Conservation (phyloP, 2,113 vertebrate genomes). For the Chiloscyllium plagiosum region DNA sequence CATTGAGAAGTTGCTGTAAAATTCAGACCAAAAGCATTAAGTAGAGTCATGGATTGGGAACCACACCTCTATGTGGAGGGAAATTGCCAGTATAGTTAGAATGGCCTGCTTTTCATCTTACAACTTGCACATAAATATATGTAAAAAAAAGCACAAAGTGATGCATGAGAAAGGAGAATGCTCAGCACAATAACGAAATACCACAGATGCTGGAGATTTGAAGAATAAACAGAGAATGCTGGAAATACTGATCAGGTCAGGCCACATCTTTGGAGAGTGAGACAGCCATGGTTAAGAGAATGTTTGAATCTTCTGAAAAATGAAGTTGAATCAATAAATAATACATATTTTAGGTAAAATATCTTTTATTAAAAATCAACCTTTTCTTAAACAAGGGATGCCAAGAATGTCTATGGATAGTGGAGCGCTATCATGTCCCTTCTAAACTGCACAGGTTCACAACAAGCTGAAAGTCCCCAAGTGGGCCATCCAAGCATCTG, state of each 20-base stretch:
- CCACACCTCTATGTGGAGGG: not conserved
- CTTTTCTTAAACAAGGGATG: not conserved
- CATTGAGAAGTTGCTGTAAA: too few species aligned
- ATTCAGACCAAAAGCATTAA: too few species aligned
- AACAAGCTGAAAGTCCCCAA: too few species aligned
- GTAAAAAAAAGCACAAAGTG: not conserved
- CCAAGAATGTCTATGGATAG: not conserved
- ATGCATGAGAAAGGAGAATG: not conserved
- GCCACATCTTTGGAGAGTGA: too few species aligned
- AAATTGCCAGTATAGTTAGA: not conserved
- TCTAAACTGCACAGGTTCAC: too few species aligned
- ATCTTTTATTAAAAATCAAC: not conserved
- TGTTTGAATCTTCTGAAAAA: not conserved
- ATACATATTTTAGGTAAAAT: not conserved
- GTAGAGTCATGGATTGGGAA: not conserved
- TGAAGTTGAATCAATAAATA: not conserved
- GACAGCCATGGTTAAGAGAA: too few species aligned
- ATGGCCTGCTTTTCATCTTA: not conserved
- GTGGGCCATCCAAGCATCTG: too few species aligned
- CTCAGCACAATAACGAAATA: not conserved
- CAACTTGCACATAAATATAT: not conserved
- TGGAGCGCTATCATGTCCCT: too few species aligned
- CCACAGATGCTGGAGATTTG: too few species aligned
- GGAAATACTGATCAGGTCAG: too few species aligned
- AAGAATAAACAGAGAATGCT: too few species aligned